Base-by-base conservation (phyloP, 2,888 invertebrate species). In the Leptothorax acervorum region DNA sequence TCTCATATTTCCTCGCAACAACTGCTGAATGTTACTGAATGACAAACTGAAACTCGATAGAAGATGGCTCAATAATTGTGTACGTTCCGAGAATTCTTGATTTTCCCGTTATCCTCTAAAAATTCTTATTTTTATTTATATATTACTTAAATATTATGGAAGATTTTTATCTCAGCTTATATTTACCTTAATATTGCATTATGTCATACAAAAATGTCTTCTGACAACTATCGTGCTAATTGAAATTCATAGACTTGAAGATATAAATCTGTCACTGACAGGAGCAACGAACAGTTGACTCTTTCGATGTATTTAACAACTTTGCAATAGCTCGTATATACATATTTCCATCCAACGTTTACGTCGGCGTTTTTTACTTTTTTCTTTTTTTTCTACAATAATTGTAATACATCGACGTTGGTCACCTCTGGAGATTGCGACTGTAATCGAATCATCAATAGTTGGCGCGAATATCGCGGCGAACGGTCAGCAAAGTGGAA, bases 381-480 rank as follows among this genome's bases (percentile, higher is more conserved):
- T 23, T 39, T 23, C 2, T 71, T 12, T 12, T 18, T 28, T 42
- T 23, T 4, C 15, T 23, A 8, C 15, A 45, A 66, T 18, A 60
- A 55, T 73, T 60, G n/a, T 53, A 23, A 23, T 23, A 76, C 66
- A 55, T 55, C n/a, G n/a, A 42, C 23, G n/a, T 76, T 23, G 28
- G 8, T 48, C 3, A 35, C 42, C n/a, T n/a, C 42, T 23, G 31
- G 23, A 53, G 42, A 53, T 63, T 18, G 51, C 39, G 39, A 28
- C 82, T 82, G 78, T 79, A 60, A 57, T 81, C 74, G 74, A 73
- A 74, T 73, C 28, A 48, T 39, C 74, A 48, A 81, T 74, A 74
- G 60, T 73, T 81, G 2, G 45, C 45, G 28, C 68, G 51, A n/a
- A 42, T 63, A 76, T 76, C 51, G 42, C n/a, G 35, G n/a, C 23